These are phyloP conservation scores for Trematocara macrostoma DNA, from an alignment of 2,113 vertebrate species.

Conservation along the genomic window DNA sequence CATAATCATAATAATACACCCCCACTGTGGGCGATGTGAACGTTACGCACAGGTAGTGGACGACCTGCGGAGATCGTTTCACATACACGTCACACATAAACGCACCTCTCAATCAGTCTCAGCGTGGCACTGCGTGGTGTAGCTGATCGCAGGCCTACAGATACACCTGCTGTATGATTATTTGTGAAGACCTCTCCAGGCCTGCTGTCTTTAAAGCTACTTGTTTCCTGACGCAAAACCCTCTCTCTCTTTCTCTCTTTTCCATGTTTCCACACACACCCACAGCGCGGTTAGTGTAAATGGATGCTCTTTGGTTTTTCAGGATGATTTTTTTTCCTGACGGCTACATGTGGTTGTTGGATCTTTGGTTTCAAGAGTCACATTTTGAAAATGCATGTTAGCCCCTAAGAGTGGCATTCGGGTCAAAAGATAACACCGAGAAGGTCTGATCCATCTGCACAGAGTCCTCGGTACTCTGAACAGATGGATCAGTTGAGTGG, in stretches of 20 bases:
- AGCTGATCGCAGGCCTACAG: background rate
- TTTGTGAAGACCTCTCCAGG: background rate
- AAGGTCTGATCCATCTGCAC: constrained; percentile 36
- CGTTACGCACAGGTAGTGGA: background rate
- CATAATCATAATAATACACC: background rate
- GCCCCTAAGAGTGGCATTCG: constrained; percentile 19
- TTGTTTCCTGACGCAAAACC: background rate
- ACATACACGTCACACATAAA: constrained; percentile 11
- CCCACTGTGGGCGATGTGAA: background rate
- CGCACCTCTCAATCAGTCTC: constrained; percentile 11
- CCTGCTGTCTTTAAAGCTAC: background rate
- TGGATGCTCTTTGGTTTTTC: constrained; percentile 48
- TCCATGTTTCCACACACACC: constrained; percentile 5
- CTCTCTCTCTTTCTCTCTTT: background rate
- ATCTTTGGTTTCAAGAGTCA: constrained; percentile 51
- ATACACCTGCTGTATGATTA: constrained; percentile 17
- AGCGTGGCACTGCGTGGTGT: background rate
- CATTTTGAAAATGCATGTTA: background rate
- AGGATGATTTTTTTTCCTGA: background rate
- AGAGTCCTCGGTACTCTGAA: constrained; percentile 2
- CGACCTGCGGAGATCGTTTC: background rate
- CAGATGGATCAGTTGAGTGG: constrained; percentile 29
- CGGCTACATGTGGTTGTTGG: background rate
- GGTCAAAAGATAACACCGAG: constrained; percentile 7
- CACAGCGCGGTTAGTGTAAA: background rate